These are phyloP conservation scores for Bombus fervidus DNA, from an alignment of 1,140 invertebrate species.

Conservation along the genomic window DNA sequence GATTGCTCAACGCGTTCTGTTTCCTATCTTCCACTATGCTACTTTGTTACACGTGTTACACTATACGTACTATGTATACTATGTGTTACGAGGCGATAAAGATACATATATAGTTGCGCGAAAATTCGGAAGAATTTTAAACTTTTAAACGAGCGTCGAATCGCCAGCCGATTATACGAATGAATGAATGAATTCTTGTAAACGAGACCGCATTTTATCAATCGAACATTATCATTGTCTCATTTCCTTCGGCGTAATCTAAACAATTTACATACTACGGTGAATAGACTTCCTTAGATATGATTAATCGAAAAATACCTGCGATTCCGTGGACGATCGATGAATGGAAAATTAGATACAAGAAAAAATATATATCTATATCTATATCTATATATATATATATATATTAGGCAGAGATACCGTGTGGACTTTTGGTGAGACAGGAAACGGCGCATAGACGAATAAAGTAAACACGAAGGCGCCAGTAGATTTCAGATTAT, in stretches of 20 bases:
- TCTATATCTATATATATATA: too few species aligned
- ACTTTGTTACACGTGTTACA: constrained; percentile 49
- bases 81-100: constrained; percentile 35
- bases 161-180: background rate
- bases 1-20: constrained; percentile 11
- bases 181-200: constrained; percentile 35
- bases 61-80: constrained; percentile 18
- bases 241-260: background rate
- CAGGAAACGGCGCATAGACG: constrained; percentile 39
- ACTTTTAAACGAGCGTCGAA: constrained; percentile 14
- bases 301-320: background rate
- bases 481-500: constrained; percentile 56
- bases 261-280: too few species aligned
- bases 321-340: background rate
- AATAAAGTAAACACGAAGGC: constrained; percentile 55
- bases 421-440: background rate
- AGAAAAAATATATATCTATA: background rate
- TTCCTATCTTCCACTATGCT: constrained; percentile 1
- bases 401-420: background rate
- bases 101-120: background rate
- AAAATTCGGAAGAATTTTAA: background rate
- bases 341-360: constrained; percentile 24
- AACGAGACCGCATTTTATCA: background rate
- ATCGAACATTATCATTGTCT: constrained; percentile 27
- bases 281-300: background rate